Evolutionary conservation across 2,888 invertebrate species (phyloP), one percentile per base, ranked within the genome.

Genomic region (Thereva nobilitata): DNA sequence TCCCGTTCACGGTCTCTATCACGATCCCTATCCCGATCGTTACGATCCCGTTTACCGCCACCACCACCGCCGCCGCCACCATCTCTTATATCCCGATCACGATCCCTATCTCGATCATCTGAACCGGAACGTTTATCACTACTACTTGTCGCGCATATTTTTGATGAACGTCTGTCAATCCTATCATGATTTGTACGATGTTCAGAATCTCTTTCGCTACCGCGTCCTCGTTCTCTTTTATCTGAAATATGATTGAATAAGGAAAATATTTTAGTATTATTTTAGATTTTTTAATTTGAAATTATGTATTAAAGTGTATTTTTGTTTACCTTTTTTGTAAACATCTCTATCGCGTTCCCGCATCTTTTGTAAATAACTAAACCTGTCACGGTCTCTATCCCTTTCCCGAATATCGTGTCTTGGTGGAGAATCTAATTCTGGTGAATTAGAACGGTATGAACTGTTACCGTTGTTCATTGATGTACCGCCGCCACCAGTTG

Each of bases 251-350:
- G 8, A 54, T 3, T n/a, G 37, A 5, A 0, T n/a, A n/a, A n/a
- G n/a, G n/a, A n/a, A n/a, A n/a, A n/a, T n/a, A n/a, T n/a, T n/a
- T n/a, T n/a, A n/a, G n/a, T n/a, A n/a, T n/a, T n/a, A n/a, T n/a
- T n/a, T n/a, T n/a, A n/a, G n/a, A n/a, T n/a, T n/a, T n/a, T n/a
- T n/a, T n/a, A n/a, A n/a, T n/a, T n/a, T n/a, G n/a, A n/a, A n/a
- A n/a, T n/a, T n/a, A n/a, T n/a, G n/a, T n/a, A n/a, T n/a, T n/a
- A n/a, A n/a, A n/a, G 23, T 23, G 23, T 23, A 23, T 23, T 23
- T n/a, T 23, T 92, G 92, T 87, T 92, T 92, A 85, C 91, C 92
- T 83, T 92, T 90, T 86, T 92, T 92, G 83, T 93, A 92, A 87
- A 92, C 88, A 83, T 90, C 92, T 87, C 93, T 91, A 89, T 93